Conservation (phyloP, 2,888 invertebrate species). For the Trachelus troglodyta region DNA sequence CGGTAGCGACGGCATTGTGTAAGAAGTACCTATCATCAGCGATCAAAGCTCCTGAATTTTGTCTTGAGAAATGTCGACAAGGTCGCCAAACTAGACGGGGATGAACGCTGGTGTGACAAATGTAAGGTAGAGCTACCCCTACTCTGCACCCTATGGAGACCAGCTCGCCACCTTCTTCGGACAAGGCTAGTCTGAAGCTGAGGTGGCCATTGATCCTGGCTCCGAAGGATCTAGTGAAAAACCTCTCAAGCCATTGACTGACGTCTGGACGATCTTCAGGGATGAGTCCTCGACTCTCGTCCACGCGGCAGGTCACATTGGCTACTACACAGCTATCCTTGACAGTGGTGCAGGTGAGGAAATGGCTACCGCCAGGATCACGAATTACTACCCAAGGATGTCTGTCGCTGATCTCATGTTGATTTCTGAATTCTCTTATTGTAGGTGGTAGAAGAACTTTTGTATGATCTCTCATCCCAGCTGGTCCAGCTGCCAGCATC, state of each 20-base stretch:
- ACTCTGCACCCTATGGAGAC: slow-evolving; percentile 78
- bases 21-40: slow-evolving; percentile 53
- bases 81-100: slow-evolving; percentile 74
- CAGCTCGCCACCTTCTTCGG: slow-evolving; percentile 69
- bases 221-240: slow-evolving; percentile 75
- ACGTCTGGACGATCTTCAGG: slow-evolving; percentile 76
- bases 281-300: slow-evolving; percentile 76
- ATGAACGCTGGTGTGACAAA: slow-evolving; percentile 80
- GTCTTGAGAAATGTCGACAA: slow-evolving; percentile 72
- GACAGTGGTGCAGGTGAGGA: slow-evolving; percentile 84
- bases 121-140: slow-evolving; percentile 83
- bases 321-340: slow-evolving; percentile 83
- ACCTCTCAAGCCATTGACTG: slow-evolving; percentile 78
- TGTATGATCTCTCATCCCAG: slow-evolving; percentile 78
- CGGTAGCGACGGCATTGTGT: slow-evolving; percentile 70
- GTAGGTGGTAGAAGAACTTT: slow-evolving; percentile 78
- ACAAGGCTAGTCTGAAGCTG: slow-evolving; percentile 80
- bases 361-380: slow-evolving; percentile 78
- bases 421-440: slow-evolving; percentile 71
- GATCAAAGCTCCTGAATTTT: slow-evolving; percentile 69
- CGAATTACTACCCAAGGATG: slow-evolving; percentile 84
- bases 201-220: slow-evolving; percentile 81
- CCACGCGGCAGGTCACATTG: slow-evolving; percentile 83
- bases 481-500: slow-evolving; percentile 80
- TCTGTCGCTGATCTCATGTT: slow-evolving; percentile 77